Percentiles rank a stretch among this genome's conserved stretches.
These are phyloP conservation scores for Bombus superbus DNA, from an alignment of 1,140 invertebrate species.

Conservation along the genomic window DNA sequence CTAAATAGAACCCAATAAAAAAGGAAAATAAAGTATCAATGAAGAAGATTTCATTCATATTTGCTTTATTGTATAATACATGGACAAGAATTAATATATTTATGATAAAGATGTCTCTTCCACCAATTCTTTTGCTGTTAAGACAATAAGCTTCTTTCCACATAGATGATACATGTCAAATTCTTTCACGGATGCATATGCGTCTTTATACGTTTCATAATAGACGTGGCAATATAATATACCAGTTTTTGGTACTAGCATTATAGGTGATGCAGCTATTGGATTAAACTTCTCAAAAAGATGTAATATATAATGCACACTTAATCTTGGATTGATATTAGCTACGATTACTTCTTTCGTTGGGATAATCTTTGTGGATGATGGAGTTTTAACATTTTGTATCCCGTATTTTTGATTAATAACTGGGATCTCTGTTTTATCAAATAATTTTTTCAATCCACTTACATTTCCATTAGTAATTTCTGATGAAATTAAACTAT, in stretches of 20 bases:
- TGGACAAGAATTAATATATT: neutral
- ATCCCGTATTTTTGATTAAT: neutral
- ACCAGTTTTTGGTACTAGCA: conserved; percentile 7
- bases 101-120: neutral
- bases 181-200: conserved; percentile 50
- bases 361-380: neutral
- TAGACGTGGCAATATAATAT: conserved; percentile 75
- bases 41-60: neutral
- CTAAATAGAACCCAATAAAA: neutral
- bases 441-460: neutral
- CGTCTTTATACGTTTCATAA: conserved; percentile 65
- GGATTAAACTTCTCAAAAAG: conserved; percentile 73
- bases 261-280: conserved; percentile 68
- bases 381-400: neutral
- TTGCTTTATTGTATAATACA: neutral
- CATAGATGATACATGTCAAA: conserved; percentile 67
- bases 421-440: conserved; percentile 22
- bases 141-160: conserved; percentile 65
- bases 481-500: neutral
- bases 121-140: conserved; percentile 48
- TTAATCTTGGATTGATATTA: conserved; percentile 67
- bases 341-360: conserved; percentile 74
- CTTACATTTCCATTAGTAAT: no score
- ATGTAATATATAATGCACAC: conserved; percentile 69
- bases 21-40: neutral